A percentile compares a stretch with the other conserved stretches of the same genome.
Evolutionary conservation across 2,888 invertebrate species (phyloP).

Genomic region (Drosophila parthenogenetica): DNA sequence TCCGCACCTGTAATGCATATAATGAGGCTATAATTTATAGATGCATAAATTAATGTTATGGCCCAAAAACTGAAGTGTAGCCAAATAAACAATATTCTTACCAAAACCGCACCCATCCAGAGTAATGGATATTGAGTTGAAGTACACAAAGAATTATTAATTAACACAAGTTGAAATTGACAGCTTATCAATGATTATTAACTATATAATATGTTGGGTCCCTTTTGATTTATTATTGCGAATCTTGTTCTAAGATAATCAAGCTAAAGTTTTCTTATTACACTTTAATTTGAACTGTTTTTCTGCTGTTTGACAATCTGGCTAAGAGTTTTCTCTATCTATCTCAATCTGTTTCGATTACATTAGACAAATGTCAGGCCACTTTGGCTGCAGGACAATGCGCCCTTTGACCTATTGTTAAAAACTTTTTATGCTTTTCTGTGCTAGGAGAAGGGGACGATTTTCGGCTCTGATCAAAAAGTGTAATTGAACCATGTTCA

Average conservation of each 20-base stretch:
- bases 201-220: not conserved
- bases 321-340: constrained; percentile 35
- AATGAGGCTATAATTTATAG: constrained; percentile 66
- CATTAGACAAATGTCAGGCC: constrained; percentile 47
- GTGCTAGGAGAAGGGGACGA: constrained; percentile 3
- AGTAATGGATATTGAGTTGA: not conserved
- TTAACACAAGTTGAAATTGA: no score
- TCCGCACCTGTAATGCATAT: constrained; percentile 57
- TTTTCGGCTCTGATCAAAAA: constrained; percentile 42
- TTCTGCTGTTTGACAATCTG: constrained; percentile 19
- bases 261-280: constrained; percentile 3
- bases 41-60: constrained; percentile 48
- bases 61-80: constrained; percentile 3
- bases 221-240: not conserved
- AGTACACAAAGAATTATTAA: not conserved
- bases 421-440: constrained; percentile 33
- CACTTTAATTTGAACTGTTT: constrained; percentile 1
- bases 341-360: constrained; percentile 47
- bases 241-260: constrained; percentile 1
- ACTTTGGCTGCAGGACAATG: constrained; percentile 59
- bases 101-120: constrained; percentile 1
- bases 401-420: constrained; percentile 45
- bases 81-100: constrained; percentile 6
- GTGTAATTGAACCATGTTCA: constrained; percentile 65
- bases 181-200: no score